phyloP scores from a whole-genome alignment of 2,797 vertebrate species.

The Sebastes umbrosus region DNA sequence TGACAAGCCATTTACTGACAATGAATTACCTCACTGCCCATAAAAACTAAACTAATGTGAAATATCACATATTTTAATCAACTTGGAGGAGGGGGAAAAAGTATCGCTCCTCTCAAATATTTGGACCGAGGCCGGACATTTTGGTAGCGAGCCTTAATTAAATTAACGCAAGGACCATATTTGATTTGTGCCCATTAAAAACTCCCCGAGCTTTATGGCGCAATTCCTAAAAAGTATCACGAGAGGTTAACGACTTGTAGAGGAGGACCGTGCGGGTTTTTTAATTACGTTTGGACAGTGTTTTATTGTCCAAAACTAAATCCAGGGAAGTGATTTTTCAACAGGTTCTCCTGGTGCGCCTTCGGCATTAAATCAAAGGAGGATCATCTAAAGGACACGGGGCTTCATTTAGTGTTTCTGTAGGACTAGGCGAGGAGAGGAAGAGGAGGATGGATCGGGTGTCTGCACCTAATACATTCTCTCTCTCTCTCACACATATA shows the following conservation, averaged over 20 bases:
- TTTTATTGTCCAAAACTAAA: constrained; percentile 83
- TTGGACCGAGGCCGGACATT: constrained; percentile 79
- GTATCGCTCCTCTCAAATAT: constrained; percentile 79
- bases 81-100: constrained; percentile 74
- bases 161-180: constrained; percentile 78
- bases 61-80: constrained; percentile 88
- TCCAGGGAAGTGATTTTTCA: constrained; percentile 74
- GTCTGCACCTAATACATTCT: constrained; percentile 55
- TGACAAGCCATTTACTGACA: constrained; percentile 82
- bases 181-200: constrained; percentile 86
- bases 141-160: constrained; percentile 79
- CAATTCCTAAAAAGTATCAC: constrained; percentile 80
- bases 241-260: constrained; percentile 80
- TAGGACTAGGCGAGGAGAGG: constrained; percentile 45
- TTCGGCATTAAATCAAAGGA: constrained; percentile 71
- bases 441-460: constrained; percentile 51
- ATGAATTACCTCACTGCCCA: constrained; percentile 81
- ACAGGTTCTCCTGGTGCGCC: constrained; percentile 60
- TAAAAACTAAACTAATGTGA: constrained; percentile 86
- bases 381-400: constrained; percentile 67
- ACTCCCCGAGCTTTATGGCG: constrained; percentile 75
- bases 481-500: constrained; percentile 19
- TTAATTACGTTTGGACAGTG: constrained; percentile 79
- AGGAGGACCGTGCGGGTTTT: constrained; percentile 62
- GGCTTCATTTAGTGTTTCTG: constrained; percentile 70